Conservation (phyloP, 2,113 vertebrate genomes). For the Nothocercus julius region DNA sequence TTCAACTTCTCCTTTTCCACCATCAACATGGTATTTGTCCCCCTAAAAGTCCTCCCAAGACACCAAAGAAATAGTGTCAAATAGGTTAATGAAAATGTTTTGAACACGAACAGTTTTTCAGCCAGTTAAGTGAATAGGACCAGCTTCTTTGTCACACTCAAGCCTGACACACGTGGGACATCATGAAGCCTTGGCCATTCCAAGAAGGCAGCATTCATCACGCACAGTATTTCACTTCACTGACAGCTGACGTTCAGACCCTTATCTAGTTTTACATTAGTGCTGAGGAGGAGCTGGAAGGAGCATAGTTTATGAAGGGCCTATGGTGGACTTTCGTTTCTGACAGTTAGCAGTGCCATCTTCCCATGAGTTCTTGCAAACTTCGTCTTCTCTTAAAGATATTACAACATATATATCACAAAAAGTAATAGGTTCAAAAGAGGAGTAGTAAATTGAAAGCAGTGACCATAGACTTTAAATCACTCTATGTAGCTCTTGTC, state of each 20-base stretch:
- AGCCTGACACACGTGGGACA: fast-evolving
- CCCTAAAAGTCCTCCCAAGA: neutral
- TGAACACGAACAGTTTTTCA: neutral
- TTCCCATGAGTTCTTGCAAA: neutral
- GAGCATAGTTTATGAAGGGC: neutral
- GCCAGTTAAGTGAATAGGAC: neutral
- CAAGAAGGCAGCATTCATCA: neutral
- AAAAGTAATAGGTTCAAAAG: neutral
- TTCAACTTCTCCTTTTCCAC: neutral
- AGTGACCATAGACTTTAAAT: neutral
- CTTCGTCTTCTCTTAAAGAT: neutral
- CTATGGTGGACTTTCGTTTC: fast-evolving
- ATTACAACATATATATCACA: neutral
- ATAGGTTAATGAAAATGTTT: neutral
- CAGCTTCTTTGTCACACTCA: neutral
- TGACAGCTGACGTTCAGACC: neutral
- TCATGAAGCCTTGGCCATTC: neutral
- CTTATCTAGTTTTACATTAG: neutral
- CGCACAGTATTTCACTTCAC: fast-evolving
- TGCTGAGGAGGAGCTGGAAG: neutral
- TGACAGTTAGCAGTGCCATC: neutral
- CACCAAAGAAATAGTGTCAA: neutral
- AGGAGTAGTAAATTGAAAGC: neutral
- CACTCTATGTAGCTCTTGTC: neutral
- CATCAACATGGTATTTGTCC: neutral